Percentiles rank a stretch among this genome's conserved stretches.
Conservation (phyloP, 2,888 invertebrate genomes). For the Dryocosmus kuriphilus region DNA sequence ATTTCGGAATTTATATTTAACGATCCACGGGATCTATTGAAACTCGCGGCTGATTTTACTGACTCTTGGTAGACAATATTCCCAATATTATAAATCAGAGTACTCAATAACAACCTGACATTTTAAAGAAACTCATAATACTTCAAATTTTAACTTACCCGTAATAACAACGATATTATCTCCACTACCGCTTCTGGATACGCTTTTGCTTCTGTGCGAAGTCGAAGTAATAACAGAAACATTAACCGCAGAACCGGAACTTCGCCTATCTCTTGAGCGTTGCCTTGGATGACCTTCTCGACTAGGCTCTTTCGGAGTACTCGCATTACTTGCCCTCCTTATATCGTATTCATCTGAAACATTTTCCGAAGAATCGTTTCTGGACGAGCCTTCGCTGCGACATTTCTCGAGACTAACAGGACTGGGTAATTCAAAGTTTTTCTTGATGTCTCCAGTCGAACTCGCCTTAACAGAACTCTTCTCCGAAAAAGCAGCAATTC, state of each 20-base stretch:
- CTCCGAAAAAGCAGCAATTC: conserved; percentile 53
- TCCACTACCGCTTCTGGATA: conserved; percentile 67
- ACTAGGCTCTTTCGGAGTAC: conserved; percentile 48
- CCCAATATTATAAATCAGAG: too few species aligned
- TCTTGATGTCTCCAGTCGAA: conserved; percentile 71
- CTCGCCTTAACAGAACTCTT: conserved; percentile 65
- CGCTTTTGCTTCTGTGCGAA: conserved; percentile 67
- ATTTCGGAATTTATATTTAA: too few species aligned
- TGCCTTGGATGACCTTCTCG: conserved; percentile 59
- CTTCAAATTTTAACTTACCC: conserved; percentile 59
- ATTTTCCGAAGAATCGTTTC: conserved; percentile 72
- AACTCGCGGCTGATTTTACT: too few species aligned
- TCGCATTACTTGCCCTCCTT: conserved; percentile 54
- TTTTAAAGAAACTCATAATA: too few species aligned
- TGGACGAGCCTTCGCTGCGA: conserved; percentile 71
- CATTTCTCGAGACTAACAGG: conserved; percentile 63
- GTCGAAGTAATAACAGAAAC: conserved; percentile 76
- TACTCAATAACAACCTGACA: too few species aligned
- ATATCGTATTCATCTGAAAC: conserved; percentile 64
- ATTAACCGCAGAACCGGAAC: conserved; percentile 67
- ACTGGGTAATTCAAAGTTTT: conserved; percentile 59
- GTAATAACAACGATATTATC: conserved; percentile 75
- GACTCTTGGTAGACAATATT: too few species aligned
- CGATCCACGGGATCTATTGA: too few species aligned
- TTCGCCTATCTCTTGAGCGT: conserved; percentile 61